These are phyloP conservation scores for Hystrix cristata DNA, from an alignment of 2,113 vertebrate species.

Conservation along the genomic window DNA sequence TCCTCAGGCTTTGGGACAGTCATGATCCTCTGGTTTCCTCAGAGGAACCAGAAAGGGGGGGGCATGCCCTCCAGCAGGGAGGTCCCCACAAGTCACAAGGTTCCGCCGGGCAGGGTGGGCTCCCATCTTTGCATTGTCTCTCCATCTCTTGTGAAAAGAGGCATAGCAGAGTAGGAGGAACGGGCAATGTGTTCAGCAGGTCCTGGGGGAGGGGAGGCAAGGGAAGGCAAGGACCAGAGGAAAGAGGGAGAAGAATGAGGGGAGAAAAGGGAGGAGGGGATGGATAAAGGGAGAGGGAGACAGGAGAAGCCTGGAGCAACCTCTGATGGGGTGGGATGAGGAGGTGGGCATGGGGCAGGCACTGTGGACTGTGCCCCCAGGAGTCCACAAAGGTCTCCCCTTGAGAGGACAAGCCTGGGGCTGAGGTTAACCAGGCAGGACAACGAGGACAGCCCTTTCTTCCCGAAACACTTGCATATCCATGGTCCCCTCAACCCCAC, in stretches of 20 bases:
- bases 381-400: not conserved
- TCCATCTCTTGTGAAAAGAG: not conserved
- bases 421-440: not conserved
- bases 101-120: not conserved
- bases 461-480: not conserved
- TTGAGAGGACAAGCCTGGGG: not conserved
- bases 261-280: not conserved
- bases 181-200: not conserved
- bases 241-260: not conserved
- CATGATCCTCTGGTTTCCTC: not conserved
- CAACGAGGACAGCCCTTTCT: not conserved
- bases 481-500: not conserved
- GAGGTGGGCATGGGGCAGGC: rapidly evolving
- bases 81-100: not conserved
- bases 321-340: not conserved
- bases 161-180: not conserved
- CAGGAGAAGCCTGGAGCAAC: not conserved
- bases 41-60: not conserved
- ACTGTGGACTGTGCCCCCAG: not conserved
- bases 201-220: not conserved
- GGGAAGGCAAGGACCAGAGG: not conserved
- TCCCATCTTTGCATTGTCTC: too few relatives aligned
- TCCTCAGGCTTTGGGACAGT: not conserved
- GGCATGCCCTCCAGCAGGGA: not conserved
- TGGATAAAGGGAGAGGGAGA: too few relatives aligned